Base-by-base conservation (phyloP, 2,888 invertebrate genomes). In the Tolmerus cingulatus region DNA sequence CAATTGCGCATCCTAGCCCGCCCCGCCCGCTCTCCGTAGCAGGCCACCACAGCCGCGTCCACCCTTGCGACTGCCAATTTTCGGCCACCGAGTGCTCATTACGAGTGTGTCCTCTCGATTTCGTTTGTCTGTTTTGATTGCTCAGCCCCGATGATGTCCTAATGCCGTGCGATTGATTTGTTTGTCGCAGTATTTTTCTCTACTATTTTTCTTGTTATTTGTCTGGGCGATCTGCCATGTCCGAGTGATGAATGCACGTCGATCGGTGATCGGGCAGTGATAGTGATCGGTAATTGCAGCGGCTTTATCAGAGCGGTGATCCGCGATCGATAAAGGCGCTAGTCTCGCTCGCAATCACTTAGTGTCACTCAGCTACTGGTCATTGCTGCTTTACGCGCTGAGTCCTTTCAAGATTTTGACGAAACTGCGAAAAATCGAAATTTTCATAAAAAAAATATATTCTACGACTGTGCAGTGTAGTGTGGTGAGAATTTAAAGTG, bases 301-400 rank as follows among this genome's bases (percentile, higher is more conserved):
- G 46, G 8, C 23, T 23, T 82, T 82, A 74, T 85, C 74, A 74
- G 74, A 74, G 46, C 74, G 74, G 74, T 85, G 30, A 27, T 82
- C n/a, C 23, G 74, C 85, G 85, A 85, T 85, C 85, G 85, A 85
- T 85, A 85, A 85, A 43, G 74, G 74, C n/a, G 30, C 43, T 40
- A 85, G 43, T 74, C 85, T 23, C 74, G 74, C 27, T 66, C 19
- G 27, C 66, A 66, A 40, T 37, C 74, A 57, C 19, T 74, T 46
- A 85, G 85, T 85, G 85, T 74, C 74, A 82, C 57, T 82, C 82
- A 82, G 82, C 57, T 85, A 23, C 57, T 84, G 66, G 37, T 51
- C 81, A 34, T 84, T 74, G 66, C 37, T 66, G 57, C 84, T 85
- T 85, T 74, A 12, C 66, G 82, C 23, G 57, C 9, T 51, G 19